Evolutionary conservation across 2,888 invertebrate species (phyloP).

Genomic region (Malthinus flaveolus): DNA sequence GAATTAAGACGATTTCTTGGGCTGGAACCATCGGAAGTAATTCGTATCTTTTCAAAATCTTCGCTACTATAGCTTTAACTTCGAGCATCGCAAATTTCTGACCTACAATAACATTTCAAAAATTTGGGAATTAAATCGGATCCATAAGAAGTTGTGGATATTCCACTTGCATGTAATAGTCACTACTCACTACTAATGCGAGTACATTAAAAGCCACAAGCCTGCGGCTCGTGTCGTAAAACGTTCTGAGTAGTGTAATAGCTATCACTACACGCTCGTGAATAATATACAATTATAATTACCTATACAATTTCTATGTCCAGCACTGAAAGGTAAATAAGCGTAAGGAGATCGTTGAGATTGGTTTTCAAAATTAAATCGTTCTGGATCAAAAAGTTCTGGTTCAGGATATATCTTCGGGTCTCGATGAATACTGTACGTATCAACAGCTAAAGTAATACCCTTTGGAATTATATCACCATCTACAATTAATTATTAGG

Average conservation of each 20-base stretch:
- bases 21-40: background rate
- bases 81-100: background rate
- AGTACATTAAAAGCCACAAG: no score
- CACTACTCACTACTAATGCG: no score
- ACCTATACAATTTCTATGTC: constrained; percentile 5
- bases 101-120: background rate
- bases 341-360: background rate
- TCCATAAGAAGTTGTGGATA: no score
- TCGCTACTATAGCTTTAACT: constrained; percentile 2
- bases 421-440: background rate
- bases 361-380: constrained; percentile 2
- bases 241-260: no score
- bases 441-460: background rate
- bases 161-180: no score
- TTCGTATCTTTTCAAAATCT: background rate
- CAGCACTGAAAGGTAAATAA: constrained; percentile 1
- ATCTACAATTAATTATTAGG: background rate
- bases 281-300: no score
- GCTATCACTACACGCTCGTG: no score
- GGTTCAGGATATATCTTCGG: background rate
- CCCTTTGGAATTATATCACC: background rate
- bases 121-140: no score
- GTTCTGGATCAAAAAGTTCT: constrained; percentile 6
- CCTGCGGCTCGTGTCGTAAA: no score
- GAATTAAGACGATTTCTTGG: background rate